Conservation (phyloP, 2,888 invertebrate species). For the Apomyelois bistriatella region DNA sequence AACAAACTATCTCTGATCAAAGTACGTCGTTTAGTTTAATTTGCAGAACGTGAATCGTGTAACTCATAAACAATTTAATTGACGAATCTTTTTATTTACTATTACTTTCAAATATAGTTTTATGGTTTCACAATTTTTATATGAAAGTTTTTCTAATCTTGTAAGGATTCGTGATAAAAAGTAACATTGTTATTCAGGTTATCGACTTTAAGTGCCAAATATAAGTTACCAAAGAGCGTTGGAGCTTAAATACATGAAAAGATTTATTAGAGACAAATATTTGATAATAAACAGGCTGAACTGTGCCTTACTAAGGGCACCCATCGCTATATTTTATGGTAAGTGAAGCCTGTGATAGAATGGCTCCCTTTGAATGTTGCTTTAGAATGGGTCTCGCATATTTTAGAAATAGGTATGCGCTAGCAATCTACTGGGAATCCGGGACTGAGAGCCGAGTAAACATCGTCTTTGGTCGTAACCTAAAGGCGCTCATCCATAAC, state of each 20-base stretch:
- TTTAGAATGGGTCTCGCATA: slow-evolving; percentile 35
- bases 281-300: neutral
- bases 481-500: slow-evolving; percentile 16
- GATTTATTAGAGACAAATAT: neutral
- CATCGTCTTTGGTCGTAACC: slow-evolving; percentile 27
- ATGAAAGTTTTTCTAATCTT: too few species aligned
- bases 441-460: slow-evolving; percentile 30
- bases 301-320: neutral
- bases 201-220: too few species aligned
- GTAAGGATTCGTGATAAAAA: too few species aligned
- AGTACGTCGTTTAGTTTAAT: slow-evolving; percentile 3
- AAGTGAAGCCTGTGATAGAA: neutral
- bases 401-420: slow-evolving; percentile 45
- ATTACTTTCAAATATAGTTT: too few species aligned
- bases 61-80: neutral
- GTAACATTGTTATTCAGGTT: too few species aligned
- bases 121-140: too few species aligned
- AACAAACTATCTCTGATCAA: neutral
- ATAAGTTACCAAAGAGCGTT: too few species aligned
- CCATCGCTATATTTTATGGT: neutral
- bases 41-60: neutral
- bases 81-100: too few species aligned
- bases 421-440: slow-evolving; percentile 34
- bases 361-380: slow-evolving; percentile 4
- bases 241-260: neutral